These are phyloP conservation scores for Timandra comae DNA, from an alignment of 2,888 invertebrate species.

Conservation along the genomic window DNA sequence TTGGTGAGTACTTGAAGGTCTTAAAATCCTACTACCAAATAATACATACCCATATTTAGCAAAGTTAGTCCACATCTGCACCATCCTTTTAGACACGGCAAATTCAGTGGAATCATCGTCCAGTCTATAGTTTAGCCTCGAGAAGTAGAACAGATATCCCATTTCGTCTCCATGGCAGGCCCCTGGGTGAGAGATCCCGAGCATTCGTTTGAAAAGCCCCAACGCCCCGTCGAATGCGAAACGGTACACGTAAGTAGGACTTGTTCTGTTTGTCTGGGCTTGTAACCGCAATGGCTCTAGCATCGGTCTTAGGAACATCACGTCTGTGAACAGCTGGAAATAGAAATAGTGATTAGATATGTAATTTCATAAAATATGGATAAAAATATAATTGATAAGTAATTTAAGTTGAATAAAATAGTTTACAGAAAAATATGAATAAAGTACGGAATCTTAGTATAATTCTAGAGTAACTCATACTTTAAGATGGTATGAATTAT, in stretches of 20 bases:
- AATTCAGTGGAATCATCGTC: slow-evolving; percentile 77
- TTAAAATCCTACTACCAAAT: too few species aligned
- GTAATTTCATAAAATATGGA: too few species aligned
- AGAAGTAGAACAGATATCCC: slow-evolving; percentile 80
- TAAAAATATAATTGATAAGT: too few species aligned
- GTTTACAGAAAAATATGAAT: too few species aligned
- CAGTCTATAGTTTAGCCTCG: slow-evolving; percentile 76
- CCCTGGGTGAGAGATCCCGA: slow-evolving; percentile 77
- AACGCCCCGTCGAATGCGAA: slow-evolving; percentile 79
- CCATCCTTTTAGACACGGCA: slow-evolving; percentile 76
- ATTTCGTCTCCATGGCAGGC: slow-evolving; percentile 80
- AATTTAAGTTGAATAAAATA: too few species aligned
- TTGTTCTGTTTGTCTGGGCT: slow-evolving; percentile 52
- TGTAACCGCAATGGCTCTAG: slow-evolving; percentile 70
- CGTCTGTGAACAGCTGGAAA: slow-evolving; percentile 77
- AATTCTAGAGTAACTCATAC: too few species aligned
- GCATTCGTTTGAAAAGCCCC: slow-evolving; percentile 79
- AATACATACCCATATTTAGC: slow-evolving; percentile 79
- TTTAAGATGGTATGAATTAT: too few species aligned
- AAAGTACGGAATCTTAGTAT: too few species aligned
- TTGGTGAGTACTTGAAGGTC: not conserved
- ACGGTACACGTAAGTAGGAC: slow-evolving; percentile 77
- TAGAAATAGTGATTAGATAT: too few species aligned
- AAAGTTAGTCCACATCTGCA: slow-evolving; percentile 80
- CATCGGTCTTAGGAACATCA: slow-evolving; percentile 78